Percentiles rank a stretch among this genome's conserved stretches.
Conservation (phyloP, 2,113 vertebrate genomes). For the Xiphophorus couchianus region DNA sequence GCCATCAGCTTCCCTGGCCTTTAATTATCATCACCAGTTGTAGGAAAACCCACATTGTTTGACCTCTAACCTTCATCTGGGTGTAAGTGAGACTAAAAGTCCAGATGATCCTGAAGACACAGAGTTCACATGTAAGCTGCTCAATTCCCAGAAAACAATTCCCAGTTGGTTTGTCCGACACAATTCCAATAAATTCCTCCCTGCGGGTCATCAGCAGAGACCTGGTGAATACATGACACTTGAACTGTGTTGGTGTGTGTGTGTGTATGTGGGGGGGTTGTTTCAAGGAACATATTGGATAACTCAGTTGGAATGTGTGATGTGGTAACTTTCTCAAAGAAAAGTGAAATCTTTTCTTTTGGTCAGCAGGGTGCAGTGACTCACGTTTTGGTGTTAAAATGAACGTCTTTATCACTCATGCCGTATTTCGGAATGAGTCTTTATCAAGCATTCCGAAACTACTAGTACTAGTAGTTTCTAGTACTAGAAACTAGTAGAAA, state of each 20-base stretch:
- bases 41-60: not conserved
- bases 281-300: constrained; percentile 36
- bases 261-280: not conserved
- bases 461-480: not conserved
- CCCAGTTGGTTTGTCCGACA: not conserved
- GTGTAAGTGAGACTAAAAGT: not conserved
- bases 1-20: too few species aligned
- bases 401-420: not conserved
- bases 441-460: too few species aligned
- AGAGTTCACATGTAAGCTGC: not conserved
- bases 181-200: not conserved
- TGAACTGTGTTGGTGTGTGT: constrained; percentile 24
- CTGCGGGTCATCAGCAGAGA: constrained; percentile 4
- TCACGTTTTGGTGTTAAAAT: not conserved
- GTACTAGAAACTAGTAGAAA: too few species aligned
- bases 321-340: constrained; percentile 9
- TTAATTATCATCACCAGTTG: not conserved
- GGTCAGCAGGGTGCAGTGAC: constrained; percentile 5
- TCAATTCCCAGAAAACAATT: not conserved
- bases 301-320: constrained; percentile 19
- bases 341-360: constrained; percentile 7
- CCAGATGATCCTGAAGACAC: not conserved
- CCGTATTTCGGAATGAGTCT: too few species aligned
- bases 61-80: too few species aligned
- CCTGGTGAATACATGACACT: constrained; percentile 9